Evolutionary conservation across 2,888 invertebrate species (phyloP).

Genomic region (Nineta flava): DNA sequence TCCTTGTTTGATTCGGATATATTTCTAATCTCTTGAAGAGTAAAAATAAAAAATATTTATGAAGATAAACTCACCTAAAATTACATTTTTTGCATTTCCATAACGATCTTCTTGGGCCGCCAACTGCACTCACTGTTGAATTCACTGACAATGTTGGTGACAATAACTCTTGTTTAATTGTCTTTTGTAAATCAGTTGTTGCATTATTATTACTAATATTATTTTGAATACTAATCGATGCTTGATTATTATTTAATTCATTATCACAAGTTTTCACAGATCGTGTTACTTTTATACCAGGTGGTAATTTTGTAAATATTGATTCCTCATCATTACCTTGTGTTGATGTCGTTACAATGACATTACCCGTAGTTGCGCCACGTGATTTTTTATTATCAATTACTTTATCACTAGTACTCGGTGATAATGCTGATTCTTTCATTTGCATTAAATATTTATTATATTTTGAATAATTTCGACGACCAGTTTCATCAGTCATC

Average conservation of each 20-base stretch:
- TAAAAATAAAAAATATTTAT: too few relatives aligned
- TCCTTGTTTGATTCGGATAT: too few relatives aligned
- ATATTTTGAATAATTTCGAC: slow-evolving; percentile 84
- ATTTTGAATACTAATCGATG: too few relatives aligned
- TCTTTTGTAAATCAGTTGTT: not conserved
- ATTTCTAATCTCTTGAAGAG: too few relatives aligned
- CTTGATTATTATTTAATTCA: not conserved
- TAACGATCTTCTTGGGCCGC: slow-evolving; percentile 43
- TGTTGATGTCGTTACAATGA: not conserved
- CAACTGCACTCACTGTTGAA: not conserved
- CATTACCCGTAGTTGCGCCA: not conserved
- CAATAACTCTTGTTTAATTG: not conserved
- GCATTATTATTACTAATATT: too few relatives aligned
- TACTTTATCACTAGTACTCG: not conserved
- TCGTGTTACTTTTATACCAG: not conserved
- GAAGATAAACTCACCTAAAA: slow-evolving; percentile 59
- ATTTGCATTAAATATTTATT: slow-evolving; percentile 72
- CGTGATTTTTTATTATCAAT: too few relatives aligned
- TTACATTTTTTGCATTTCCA: slow-evolving; percentile 87
- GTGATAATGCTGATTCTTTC: slow-evolving; percentile 24
- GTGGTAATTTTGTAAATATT: not conserved
- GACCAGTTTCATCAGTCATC: slow-evolving; percentile 82
- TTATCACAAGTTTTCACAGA: not conserved
- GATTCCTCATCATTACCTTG: not conserved
- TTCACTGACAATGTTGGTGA: not conserved